A percentile compares a stretch with the other conserved stretches of the same genome.
Evolutionary conservation across 2,113 vertebrate genomes (phyloP).

Genomic region (Potamarius usumacintae): DNA sequence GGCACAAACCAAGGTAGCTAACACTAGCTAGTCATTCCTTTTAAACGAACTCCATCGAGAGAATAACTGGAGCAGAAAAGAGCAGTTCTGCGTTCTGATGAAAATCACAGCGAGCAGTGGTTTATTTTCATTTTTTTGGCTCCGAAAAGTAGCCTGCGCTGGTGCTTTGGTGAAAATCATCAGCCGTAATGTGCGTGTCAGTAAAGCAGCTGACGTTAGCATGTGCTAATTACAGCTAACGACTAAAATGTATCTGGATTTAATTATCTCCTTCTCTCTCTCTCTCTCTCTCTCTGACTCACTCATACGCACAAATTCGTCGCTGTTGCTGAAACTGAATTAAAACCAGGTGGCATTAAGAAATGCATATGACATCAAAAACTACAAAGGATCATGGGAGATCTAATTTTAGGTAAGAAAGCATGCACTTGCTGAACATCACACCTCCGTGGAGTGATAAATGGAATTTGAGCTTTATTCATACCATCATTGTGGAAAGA

Average conservation of each 20-base stretch:
- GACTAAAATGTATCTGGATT: not conserved
- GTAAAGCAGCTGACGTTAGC: not conserved
- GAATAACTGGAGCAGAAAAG: no score
- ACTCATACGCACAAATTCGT: not conserved
- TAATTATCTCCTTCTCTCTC: not conserved
- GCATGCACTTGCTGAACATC: constrained; percentile 1
- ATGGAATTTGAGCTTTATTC: not conserved
- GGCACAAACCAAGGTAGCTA: no score
- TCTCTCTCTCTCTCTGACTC: not conserved
- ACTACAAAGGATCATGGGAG: constrained; percentile 1
- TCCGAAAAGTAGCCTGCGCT: no score
- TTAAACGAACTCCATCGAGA: no score
- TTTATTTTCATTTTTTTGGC: no score
- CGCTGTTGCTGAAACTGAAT: not conserved
- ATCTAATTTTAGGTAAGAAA: constrained; percentile 19
- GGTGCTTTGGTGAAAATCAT: not conserved
- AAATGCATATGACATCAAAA: not conserved
- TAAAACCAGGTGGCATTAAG: not conserved
- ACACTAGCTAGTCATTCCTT: no score
- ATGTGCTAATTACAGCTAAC: constrained; percentile 2
- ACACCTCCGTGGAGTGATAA: not conserved
- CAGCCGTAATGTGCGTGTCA: not conserved
- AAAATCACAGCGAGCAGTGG: no score
- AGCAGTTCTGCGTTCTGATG: no score
- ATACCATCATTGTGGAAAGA: no score